Evolutionary conservation across 2,113 vertebrate species (phyloP).

Genomic region (Cephalopterus ornatus): DNA sequence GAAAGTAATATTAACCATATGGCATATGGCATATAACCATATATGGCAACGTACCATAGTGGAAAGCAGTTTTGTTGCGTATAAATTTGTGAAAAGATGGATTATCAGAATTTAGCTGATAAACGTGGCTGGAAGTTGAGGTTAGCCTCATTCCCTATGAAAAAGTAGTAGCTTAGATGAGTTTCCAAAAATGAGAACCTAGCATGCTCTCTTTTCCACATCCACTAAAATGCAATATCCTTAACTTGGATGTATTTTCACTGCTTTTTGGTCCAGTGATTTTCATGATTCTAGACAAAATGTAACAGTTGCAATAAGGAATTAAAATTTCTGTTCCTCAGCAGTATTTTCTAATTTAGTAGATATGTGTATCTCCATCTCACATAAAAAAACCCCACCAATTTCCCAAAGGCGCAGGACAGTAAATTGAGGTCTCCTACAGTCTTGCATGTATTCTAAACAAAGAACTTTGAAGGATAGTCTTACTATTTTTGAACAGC

Average conservation of each 20-base stretch:
- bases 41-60: not conserved
- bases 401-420: not conserved
- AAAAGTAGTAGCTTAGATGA: not conserved
- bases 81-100: not conserved
- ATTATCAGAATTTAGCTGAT: not conserved
- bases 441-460: not conserved
- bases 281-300: not conserved
- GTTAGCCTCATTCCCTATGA: not conserved
- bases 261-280: not conserved
- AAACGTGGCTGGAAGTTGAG: not conserved
- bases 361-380: rapidly evolving
- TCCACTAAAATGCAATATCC: not conserved
- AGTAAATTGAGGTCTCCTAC: not conserved
- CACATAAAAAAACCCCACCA: rapidly evolving
- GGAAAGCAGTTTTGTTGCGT: not conserved
- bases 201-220: not conserved
- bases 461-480: not conserved
- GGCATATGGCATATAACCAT: too few species aligned
- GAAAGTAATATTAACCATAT: not conserved
- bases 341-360: not conserved
- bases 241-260: not conserved
- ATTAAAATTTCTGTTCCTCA: not conserved
- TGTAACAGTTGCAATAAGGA: not conserved
- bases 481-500: not conserved
- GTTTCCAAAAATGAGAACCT: not conserved